These are phyloP conservation scores for Protonemura montana DNA, from an alignment of 2,888 invertebrate genomes.

Conservation along the genomic window DNA sequence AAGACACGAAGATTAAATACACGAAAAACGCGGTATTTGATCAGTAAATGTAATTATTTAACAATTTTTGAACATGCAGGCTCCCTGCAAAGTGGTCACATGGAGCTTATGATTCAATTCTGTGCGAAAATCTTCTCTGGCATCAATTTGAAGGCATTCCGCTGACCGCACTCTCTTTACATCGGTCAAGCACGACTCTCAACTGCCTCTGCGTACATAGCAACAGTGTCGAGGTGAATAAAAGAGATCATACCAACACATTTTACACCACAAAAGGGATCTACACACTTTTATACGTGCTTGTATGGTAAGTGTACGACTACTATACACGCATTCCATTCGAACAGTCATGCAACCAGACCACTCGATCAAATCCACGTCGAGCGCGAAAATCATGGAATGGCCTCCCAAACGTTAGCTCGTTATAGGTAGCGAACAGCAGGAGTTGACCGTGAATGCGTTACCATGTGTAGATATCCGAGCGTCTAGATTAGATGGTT, in stretches of 20 bases:
- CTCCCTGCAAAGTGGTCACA: too few species aligned
- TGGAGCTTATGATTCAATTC: too few species aligned
- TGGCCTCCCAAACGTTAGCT: not conserved
- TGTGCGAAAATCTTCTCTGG: too few species aligned
- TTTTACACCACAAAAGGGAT: not conserved
- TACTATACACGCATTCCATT: not conserved
- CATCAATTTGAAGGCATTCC: not conserved
- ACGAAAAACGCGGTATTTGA: too few species aligned
- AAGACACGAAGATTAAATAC: too few species aligned
- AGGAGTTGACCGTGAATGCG: not conserved
- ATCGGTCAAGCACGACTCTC: not conserved
- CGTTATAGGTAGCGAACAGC: not conserved
- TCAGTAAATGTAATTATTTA: too few species aligned
- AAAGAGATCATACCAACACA: constrained; percentile 1
- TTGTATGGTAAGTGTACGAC: not conserved
- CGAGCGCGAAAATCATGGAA: not conserved
- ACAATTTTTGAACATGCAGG: too few species aligned
- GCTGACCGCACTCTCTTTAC: not conserved
- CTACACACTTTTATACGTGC: not conserved
- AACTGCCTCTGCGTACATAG: not conserved
- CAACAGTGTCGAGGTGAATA: not conserved
- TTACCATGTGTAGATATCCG: not conserved
- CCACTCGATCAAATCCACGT: not conserved
- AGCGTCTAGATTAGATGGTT: not conserved
- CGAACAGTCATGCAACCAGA: not conserved